phyloP scores from a whole-genome alignment of 2,113 vertebrate genomes.

The Lonchura striata region DNA sequence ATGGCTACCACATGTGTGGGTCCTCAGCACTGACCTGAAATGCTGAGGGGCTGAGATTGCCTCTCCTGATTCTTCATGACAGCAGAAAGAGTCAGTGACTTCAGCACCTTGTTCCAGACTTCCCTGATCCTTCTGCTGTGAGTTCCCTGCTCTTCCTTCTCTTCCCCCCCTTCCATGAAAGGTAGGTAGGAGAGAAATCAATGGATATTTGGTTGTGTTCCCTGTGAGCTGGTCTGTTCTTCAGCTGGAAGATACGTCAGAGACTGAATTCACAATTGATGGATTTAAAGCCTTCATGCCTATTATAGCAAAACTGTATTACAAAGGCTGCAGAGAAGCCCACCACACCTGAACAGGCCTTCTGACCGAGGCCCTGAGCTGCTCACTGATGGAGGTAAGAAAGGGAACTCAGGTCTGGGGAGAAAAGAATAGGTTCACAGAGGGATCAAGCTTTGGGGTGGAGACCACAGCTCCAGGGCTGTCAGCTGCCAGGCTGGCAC shows the following conservation, averaged over 20 bases:
- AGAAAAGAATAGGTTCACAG: neutral
- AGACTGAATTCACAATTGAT: neutral
- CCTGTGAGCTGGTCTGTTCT: neutral
- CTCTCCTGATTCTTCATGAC: neutral
- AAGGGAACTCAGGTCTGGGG: neutral
- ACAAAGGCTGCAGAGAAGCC: neutral
- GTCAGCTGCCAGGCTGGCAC: neutral
- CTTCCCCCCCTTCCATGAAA: neutral
- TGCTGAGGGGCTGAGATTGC: neutral
- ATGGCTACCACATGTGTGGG: rapidly evolving
- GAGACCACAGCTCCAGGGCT: neutral
- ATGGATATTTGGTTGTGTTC: neutral
- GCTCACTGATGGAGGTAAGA: rapidly evolving
- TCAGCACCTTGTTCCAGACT: neutral
- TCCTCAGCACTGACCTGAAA: neutral
- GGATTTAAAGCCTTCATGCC: neutral
- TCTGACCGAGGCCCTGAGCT: neutral
- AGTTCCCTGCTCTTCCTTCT: neutral
- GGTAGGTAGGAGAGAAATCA: neutral
- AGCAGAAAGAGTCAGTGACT: rapidly evolving
- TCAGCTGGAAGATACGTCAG: neutral
- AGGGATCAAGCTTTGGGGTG: neutral
- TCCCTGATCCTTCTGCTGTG: neutral
- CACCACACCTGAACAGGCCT: neutral
- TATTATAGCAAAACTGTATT: neutral